A percentile compares a stretch with the other conserved stretches of the same genome.
Conservation (phyloP, 2,888 invertebrate genomes). For the Stenolophus ochropezus region DNA sequence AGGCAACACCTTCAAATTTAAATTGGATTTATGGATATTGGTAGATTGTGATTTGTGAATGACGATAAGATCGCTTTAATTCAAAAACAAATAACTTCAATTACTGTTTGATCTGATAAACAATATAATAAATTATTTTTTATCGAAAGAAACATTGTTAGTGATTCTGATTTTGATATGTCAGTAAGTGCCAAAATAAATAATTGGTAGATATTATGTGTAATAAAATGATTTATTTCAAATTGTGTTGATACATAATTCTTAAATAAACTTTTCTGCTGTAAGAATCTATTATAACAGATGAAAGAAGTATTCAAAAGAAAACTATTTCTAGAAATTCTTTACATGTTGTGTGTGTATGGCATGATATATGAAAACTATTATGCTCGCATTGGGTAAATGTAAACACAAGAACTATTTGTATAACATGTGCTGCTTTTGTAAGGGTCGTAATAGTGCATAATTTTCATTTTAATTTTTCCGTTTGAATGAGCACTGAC, state of each 20-base stretch:
- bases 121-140: background rate
- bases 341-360: background rate
- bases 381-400: background rate
- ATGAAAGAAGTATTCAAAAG: background rate
- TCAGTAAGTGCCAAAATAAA: no score
- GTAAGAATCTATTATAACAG: background rate
- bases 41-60: background rate
- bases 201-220: no score
- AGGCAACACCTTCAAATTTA: background rate
- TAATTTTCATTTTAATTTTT: constrained; percentile 45
- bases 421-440: background rate
- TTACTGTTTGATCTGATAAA: background rate
- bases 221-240: no score
- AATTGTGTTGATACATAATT: no score
- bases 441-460: background rate
- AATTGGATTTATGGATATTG: background rate
- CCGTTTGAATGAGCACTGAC: constrained; percentile 9
- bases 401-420: background rate
- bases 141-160: background rate
- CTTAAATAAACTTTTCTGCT: background rate
- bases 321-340: background rate
- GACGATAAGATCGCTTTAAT: background rate
- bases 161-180: background rate
- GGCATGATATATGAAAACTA: background rate
- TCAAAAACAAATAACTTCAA: background rate